phyloP scores from a whole-genome alignment of 2,113 vertebrate genomes.

The Zosterops lateralis region DNA sequence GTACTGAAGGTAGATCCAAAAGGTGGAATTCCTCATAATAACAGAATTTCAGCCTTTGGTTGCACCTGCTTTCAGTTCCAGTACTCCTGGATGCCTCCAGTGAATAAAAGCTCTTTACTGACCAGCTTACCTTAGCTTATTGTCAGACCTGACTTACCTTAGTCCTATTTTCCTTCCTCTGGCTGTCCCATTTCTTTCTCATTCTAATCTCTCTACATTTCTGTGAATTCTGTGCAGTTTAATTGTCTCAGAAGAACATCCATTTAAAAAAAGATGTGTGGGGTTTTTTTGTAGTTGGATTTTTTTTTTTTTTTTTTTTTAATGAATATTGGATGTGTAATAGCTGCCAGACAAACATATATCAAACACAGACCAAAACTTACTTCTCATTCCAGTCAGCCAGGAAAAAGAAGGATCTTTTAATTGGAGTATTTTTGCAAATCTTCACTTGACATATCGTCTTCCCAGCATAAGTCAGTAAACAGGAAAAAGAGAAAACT shows the following conservation, averaged over 20 bases:
- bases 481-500: slow-evolving; percentile 71
- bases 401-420: slow-evolving; percentile 62
- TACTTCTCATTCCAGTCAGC: slow-evolving; percentile 74
- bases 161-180: background rate
- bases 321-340: background rate
- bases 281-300: background rate
- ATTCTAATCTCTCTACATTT: background rate
- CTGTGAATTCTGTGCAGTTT: background rate
- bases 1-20: background rate
- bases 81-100: background rate
- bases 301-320: background rate
- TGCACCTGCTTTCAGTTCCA: background rate
- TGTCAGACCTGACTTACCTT: background rate
- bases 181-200: background rate
- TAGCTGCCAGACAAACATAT: background rate
- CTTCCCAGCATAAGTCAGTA: slow-evolving; percentile 72
- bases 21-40: background rate
- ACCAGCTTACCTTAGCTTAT: background rate
- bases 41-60: background rate
- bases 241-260: background rate
- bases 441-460: slow-evolving; percentile 71
- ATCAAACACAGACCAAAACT: slow-evolving; percentile 44
- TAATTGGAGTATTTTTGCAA: slow-evolving; percentile 20
- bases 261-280: background rate
- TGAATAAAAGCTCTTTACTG: background rate